Evolutionary conservation across 2,888 invertebrate species (phyloP).

Genomic region (Pyrrhosoma nymphula): DNA sequence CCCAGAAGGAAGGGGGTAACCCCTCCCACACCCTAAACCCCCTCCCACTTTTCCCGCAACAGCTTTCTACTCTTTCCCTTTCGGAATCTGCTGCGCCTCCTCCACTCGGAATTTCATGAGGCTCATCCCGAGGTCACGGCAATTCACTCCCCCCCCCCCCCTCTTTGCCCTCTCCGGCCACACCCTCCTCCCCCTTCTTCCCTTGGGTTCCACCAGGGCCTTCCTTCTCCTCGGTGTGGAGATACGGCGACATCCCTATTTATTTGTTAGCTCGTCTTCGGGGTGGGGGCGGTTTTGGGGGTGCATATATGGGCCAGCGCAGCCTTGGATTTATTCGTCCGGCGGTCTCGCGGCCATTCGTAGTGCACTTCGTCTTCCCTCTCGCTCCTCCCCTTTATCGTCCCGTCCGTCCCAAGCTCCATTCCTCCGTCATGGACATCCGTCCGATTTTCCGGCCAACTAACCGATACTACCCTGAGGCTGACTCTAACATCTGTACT

Average conservation of each 20-base stretch:
- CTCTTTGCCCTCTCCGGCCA: background rate
- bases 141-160: background rate
- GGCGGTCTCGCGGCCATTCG: background rate
- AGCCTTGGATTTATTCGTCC: constrained; percentile 55
- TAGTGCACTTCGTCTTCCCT: background rate
- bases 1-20: no score
- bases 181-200: background rate
- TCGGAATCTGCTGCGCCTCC: background rate
- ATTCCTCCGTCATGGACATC: background rate
- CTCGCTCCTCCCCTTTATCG: background rate
- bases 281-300: background rate
- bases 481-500: background rate
- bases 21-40: background rate
- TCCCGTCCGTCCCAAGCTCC: background rate
- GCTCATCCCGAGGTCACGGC: background rate
- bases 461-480: background rate
- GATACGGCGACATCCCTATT: background rate
- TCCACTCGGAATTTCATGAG: constrained; percentile 21
- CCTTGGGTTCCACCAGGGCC: background rate
- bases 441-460: background rate
- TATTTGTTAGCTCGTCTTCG: constrained; percentile 3
- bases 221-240: background rate
- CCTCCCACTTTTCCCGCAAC: background rate
- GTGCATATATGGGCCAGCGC: background rate
- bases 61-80: background rate